Evolutionary conservation across 2,888 invertebrate species (phyloP), one percentile per base, ranked within the genome.

Genomic region (Trilocha varians): DNA sequence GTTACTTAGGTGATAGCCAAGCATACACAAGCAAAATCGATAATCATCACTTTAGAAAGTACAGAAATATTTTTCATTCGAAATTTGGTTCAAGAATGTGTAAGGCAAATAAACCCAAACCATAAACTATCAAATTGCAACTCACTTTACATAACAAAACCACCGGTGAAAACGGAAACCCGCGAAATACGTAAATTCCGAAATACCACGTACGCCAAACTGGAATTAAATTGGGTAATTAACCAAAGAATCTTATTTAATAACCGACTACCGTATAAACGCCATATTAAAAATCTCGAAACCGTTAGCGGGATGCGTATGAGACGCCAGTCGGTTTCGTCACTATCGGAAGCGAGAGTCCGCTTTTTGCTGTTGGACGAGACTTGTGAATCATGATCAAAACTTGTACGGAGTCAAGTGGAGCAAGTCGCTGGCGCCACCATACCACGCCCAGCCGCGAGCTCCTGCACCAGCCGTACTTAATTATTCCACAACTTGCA

Each of bases 261-360:
- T 77, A 78, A 77, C 70, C 64, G 71, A 76, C 77, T 73, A 75
- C 73, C 73, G 75, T 76, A 74, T 76, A 78, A 78, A 77, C 62
- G 70, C 65, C 62, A 62, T 69, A 75, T 78, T 78, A 73, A 77
- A 69, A 71, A 62, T 62, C 67, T 65, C 65, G 69, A 70, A 67
- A 75, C 75, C 75, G 77, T 79, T 78, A 77, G 70, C 74, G 71
- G 64, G 76, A 75, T 72, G 73, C 62, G 70, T 70, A 61, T 66
- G 61, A 62, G 65, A 65, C 58, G 57, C 64, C 61, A 58, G 61
- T 55, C 57, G 63, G 61, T 78, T 74, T 77, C 71, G 72, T 79
- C 78, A 70, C 68, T 62, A 65, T 72, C 68, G 70, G 72, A 76
- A 69, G 69, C 65, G 65, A 67, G 70, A 65, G 64, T 62, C 62